Percentiles rank a stretch among this genome's conserved stretches.
phyloP scores from a whole-genome alignment of 2,797 vertebrate genomes.

The Phataginus tricuspis region DNA sequence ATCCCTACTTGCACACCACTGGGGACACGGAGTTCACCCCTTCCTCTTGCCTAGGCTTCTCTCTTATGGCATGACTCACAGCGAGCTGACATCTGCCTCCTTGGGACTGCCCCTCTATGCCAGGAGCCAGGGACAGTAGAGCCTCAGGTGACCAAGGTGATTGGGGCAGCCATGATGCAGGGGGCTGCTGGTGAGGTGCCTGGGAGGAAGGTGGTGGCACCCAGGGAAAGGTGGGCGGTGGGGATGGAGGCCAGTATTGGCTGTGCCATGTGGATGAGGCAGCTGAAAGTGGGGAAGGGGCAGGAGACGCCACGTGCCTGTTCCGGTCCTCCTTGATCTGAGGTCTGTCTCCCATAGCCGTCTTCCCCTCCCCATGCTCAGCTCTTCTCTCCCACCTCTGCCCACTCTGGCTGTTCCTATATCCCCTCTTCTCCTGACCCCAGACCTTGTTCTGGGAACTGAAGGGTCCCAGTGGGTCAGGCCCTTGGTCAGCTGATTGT shows the following conservation, averaged over 20 bases:
- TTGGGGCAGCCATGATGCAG: background rate
- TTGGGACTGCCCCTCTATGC: background rate
- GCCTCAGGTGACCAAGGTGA: background rate
- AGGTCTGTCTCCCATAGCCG: background rate
- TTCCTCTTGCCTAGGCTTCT: background rate
- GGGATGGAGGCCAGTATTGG: background rate
- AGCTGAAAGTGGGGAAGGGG: background rate
- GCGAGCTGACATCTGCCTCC: background rate
- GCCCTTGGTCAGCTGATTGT: background rate
- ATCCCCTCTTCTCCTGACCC: background rate
- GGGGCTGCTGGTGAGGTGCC: background rate
- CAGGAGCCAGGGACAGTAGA: background rate
- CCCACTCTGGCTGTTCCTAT: background rate
- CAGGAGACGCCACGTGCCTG: background rate
- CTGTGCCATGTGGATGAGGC: background rate
- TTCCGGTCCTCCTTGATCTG: background rate
- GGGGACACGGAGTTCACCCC: background rate
- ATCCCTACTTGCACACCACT: background rate
- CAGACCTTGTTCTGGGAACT: background rate
- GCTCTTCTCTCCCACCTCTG: background rate
- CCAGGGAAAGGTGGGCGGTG: background rate
- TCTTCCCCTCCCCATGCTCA: background rate
- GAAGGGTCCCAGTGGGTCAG: background rate
- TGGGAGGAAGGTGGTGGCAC: background rate
- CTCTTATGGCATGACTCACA: background rate